Percentiles rank a stretch among this genome's conserved stretches.
These are phyloP conservation scores for Pilophorus perplexus DNA, from an alignment of 2,888 invertebrate species.

Conservation along the genomic window DNA sequence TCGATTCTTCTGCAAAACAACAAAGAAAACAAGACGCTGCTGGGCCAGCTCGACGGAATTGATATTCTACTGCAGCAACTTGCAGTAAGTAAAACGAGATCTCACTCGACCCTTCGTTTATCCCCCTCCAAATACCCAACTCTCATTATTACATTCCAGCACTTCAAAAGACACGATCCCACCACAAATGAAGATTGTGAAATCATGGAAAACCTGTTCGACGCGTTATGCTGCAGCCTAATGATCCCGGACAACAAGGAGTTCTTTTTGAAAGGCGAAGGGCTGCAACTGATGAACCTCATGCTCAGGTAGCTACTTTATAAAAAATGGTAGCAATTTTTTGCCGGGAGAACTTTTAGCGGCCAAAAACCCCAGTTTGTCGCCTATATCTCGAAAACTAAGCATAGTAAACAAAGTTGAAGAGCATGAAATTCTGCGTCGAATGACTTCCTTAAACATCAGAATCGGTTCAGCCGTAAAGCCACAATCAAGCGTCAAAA, in stretches of 20 bases:
- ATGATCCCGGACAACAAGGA: conserved; percentile 86
- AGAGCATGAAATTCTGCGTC: no score
- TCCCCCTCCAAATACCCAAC: neutral
- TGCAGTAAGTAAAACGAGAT: conserved; percentile 61
- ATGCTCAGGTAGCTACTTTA: conserved; percentile 78
- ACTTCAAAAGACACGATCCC: conserved; percentile 93
- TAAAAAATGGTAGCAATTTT: no score
- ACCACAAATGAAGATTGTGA: conserved; percentile 89
- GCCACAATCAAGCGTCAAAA: no score
- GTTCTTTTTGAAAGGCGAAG: conserved; percentile 92
- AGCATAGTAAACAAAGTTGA: no score
- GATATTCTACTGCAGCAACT: conserved; percentile 93
- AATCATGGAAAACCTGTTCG: conserved; percentile 98
- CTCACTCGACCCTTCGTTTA: neutral
- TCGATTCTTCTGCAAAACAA: conserved; percentile 92
- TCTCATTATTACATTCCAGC: conserved; percentile 55
- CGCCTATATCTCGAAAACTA: no score
- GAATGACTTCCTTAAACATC: no score
- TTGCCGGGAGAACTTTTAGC: no score
- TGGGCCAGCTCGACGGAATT: conserved; percentile 94
- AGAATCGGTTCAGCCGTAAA: no score
- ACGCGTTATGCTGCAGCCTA: conserved; percentile 89
- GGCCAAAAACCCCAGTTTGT: no score
- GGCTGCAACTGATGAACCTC: conserved; percentile 97
- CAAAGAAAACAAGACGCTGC: conserved; percentile 71